Conservation (phyloP, 2,888 invertebrate genomes). For the Sarcophaga rosellei region DNA sequence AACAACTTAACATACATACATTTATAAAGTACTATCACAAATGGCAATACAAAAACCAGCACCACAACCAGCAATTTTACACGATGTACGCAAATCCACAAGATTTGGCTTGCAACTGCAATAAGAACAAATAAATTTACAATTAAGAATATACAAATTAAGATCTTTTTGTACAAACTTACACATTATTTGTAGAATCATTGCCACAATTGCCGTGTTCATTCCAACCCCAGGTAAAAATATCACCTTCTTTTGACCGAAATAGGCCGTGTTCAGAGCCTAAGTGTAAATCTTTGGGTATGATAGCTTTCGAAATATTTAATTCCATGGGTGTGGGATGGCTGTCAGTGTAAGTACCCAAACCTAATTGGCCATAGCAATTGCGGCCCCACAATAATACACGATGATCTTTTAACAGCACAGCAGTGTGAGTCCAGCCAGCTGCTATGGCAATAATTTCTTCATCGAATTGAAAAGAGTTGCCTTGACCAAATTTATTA, state of each 20-base stretch:
- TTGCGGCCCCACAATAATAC: conserved; percentile 91
- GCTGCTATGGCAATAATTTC: conserved; percentile 83
- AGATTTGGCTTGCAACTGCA: conserved; percentile 75
- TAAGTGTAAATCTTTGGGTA: conserved; percentile 79
- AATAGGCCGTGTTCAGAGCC: conserved; percentile 92
- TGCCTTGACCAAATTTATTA: conserved; percentile 90
- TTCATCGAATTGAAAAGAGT: conserved; percentile 82
- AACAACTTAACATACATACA: neutral
- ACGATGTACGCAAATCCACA: conserved; percentile 74
- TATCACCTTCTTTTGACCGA: conserved; percentile 84
- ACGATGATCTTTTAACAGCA: conserved; percentile 84
- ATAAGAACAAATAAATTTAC: conserved; percentile 30
- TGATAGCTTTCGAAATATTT: conserved; percentile 70
- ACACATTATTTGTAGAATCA: conserved; percentile 81
- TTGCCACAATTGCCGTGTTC: conserved; percentile 94
- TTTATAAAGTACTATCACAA: conserved; percentile 70
- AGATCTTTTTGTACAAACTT: conserved; percentile 60
- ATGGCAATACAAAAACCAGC: conserved; percentile 80
- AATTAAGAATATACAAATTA: neutral
- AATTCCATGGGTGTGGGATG: conserved; percentile 76
- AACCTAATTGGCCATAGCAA: conserved; percentile 89
- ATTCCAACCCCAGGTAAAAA: conserved; percentile 95
- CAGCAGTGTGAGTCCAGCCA: conserved; percentile 91
- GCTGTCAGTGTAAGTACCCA: conserved; percentile 77
- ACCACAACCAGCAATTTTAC: conserved; percentile 77